Percentiles rank a stretch among this genome's conserved stretches.
These are phyloP conservation scores for Pristionchus arcanus DNA, from an alignment of 2,888 invertebrate species.

Conservation along the genomic window DNA sequence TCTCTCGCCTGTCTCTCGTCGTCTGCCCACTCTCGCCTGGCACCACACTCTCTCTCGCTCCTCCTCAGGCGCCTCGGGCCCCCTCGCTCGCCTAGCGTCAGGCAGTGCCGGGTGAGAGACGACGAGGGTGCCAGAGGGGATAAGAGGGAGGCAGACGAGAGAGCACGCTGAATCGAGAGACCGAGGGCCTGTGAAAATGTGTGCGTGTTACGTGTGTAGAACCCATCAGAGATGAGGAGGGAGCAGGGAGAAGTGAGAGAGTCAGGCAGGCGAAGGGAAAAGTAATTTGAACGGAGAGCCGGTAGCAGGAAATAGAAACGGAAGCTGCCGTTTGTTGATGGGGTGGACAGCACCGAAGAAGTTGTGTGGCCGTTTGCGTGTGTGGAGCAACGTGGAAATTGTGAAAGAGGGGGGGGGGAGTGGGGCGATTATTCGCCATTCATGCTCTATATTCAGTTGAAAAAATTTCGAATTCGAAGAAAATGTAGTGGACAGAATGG, in stretches of 20 bases:
- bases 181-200: not conserved
- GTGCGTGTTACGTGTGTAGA: not conserved
- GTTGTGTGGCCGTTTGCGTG: not conserved
- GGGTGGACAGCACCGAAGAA: too few species aligned
- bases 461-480: too few species aligned
- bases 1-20: not conserved
- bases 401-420: not conserved
- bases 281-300: constrained; percentile 40
- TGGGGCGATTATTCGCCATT: not conserved
- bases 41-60: not conserved
- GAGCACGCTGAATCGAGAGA: constrained; percentile 3
- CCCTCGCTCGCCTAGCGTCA: not conserved
- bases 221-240: not conserved
- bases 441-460: too few species aligned
- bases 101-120: constrained; percentile 34
- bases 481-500: too few species aligned
- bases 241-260: not conserved
- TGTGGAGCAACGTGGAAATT: not conserved
- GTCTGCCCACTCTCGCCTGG: not conserved
- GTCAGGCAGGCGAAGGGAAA: not conserved
- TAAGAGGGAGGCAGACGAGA: not conserved
- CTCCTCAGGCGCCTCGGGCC: not conserved
- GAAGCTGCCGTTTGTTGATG: not conserved
- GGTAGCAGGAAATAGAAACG: not conserved
- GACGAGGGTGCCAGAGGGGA: not conserved